Evolutionary conservation across 2,888 invertebrate species (phyloP).

Genomic region (Brachypterus glaber): DNA sequence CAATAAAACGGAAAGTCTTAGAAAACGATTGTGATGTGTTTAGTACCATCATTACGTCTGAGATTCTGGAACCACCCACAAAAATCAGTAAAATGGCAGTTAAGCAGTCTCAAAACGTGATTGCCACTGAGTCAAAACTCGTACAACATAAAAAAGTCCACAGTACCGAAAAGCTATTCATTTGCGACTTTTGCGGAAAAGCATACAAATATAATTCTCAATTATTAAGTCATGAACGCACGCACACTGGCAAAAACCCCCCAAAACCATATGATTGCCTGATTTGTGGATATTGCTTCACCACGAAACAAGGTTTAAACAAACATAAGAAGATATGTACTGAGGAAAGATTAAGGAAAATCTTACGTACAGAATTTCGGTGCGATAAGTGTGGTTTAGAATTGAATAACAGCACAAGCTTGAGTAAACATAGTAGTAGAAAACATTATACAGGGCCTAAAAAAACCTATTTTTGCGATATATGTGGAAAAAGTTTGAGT

Average conservation of each 20-base stretch:
- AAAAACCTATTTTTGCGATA: not conserved
- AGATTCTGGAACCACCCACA: no score
- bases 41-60: no score
- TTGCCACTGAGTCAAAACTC: conserved; percentile 4
- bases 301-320: no score
- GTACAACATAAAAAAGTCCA: conserved; percentile 48
- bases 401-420: conserved; percentile 7
- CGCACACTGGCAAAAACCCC: no score
- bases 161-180: conserved; percentile 52
- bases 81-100: no score
- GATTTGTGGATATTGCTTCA: no score
- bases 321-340: no score
- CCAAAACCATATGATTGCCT: no score
- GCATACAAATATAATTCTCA: conserved; percentile 38
- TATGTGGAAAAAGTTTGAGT: conserved; percentile 6
- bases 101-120: conserved; percentile 1
- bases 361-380: not conserved
- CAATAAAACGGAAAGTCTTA: no score
- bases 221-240: no score
- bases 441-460: not conserved
- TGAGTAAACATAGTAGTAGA: conserved; percentile 12
- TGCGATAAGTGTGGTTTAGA: not conserved
- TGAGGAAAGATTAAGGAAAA: not conserved
- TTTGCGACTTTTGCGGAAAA: conserved; percentile 51
- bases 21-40: no score